A percentile compares a stretch with the other conserved stretches of the same genome.
Conservation (phyloP, 2,888 invertebrate species). For the Drosophila seclusa region DNA sequence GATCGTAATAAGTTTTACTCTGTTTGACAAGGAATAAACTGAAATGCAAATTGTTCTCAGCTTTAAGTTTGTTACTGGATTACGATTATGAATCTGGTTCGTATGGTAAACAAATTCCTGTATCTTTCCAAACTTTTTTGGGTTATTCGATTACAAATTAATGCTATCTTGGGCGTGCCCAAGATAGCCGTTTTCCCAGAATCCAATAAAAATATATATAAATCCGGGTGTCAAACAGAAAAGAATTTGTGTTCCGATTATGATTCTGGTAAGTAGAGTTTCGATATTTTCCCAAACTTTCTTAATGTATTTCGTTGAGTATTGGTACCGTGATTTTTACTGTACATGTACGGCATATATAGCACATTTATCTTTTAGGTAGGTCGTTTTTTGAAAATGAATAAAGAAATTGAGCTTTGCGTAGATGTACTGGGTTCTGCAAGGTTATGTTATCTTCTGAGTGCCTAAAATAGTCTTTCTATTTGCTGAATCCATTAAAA, state of each 20-base stretch:
- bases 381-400: accelerated
- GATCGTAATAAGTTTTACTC: background rate
- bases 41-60: background rate
- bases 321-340: background rate
- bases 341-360: accelerated
- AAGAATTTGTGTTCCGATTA: background rate
- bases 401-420: background rate
- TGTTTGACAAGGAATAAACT: background rate
- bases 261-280: background rate
- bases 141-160: background rate
- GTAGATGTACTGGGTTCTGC: background rate
- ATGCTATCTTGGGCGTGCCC: background rate
- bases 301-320: background rate
- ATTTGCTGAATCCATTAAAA: background rate
- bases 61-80: background rate
- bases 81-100: background rate
- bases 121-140: background rate
- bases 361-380: background rate
- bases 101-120: background rate
- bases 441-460: background rate
- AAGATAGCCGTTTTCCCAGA: background rate
- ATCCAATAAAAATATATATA: background rate
- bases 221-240: background rate
- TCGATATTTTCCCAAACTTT: background rate
- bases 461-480: background rate